Evolutionary conservation across 1,140 invertebrate genomes (phyloP).

Genomic region (Sycophaga agraensis): DNA sequence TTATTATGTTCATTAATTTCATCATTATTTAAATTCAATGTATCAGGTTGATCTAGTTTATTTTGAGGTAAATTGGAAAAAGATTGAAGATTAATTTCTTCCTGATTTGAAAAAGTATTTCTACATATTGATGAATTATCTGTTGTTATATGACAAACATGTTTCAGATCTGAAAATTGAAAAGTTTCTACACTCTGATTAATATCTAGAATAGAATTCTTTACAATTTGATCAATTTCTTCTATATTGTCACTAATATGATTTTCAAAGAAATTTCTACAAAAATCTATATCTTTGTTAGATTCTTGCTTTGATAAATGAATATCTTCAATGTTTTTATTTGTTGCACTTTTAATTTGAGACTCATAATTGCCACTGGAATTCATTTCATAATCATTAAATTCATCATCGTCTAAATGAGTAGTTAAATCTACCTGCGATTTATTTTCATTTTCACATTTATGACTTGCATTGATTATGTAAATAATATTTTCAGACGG

Average conservation of each 20-base stretch:
- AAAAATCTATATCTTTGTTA: too few species aligned
- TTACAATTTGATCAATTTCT: background rate
- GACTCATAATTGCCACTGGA: background rate
- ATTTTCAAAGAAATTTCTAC: background rate
- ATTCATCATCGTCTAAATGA: conserved; percentile 24
- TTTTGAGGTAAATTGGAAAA: background rate
- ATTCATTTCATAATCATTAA: conserved; percentile 17
- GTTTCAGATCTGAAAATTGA: background rate
- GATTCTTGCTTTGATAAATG: background rate
- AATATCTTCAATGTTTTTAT: too few species aligned
- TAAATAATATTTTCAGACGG: conserved; percentile 5
- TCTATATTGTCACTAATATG: background rate
- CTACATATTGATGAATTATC: too few species aligned
- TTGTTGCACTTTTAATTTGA: conserved; percentile 1
- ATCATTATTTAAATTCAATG: background rate
- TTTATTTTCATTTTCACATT: background rate
- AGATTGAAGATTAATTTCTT: background rate
- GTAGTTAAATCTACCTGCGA: conserved; percentile 9
- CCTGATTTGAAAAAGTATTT: background rate
- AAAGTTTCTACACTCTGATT: background rate
- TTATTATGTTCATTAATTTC: conserved; percentile 32
- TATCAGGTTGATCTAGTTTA: background rate
- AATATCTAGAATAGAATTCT: background rate
- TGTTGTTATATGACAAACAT: too few species aligned
- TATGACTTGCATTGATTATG: background rate